These are phyloP conservation scores for Podiceps cristatus DNA, from an alignment of 2,113 vertebrate species.

Conservation along the genomic window DNA sequence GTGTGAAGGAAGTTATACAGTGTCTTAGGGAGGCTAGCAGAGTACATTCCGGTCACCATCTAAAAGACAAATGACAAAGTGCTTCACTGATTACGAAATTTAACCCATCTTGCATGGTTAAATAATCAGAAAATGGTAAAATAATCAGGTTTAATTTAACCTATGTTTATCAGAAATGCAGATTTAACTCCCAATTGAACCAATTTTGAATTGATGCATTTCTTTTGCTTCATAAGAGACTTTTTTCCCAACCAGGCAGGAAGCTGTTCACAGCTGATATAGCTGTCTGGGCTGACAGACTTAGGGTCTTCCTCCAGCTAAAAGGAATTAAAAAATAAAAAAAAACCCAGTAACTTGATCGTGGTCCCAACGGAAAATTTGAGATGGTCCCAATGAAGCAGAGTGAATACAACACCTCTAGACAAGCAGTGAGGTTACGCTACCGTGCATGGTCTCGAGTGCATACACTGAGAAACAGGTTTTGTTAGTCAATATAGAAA, in stretches of 20 bases:
- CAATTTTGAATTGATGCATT: background rate
- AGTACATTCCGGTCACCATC: slow-evolving; percentile 57
- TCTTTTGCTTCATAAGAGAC: background rate
- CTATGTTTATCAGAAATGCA: background rate
- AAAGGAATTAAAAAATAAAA: background rate
- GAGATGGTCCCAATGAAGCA: slow-evolving; percentile 33
- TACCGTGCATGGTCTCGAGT: background rate
- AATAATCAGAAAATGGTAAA: background rate
- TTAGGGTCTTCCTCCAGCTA: background rate
- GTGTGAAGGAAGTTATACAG: background rate
- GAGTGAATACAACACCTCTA: background rate
- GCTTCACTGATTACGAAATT: slow-evolving; percentile 38
- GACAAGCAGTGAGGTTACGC: background rate
- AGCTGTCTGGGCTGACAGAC: background rate
- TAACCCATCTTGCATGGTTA: slow-evolving; percentile 10
- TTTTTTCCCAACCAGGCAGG: background rate
- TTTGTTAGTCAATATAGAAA: background rate
- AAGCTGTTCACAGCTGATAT: background rate
- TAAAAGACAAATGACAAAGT: slow-evolving; percentile 53
- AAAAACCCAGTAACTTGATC: background rate
- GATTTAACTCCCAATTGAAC: background rate
- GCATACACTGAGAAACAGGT: background rate
- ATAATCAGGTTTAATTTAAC: background rate
- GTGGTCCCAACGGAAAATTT: slow-evolving; percentile 30
- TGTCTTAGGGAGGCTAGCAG: slow-evolving; percentile 49